Base-by-base conservation (phyloP, 2,888 invertebrate genomes). In the Himalopsyche tibetana region DNA sequence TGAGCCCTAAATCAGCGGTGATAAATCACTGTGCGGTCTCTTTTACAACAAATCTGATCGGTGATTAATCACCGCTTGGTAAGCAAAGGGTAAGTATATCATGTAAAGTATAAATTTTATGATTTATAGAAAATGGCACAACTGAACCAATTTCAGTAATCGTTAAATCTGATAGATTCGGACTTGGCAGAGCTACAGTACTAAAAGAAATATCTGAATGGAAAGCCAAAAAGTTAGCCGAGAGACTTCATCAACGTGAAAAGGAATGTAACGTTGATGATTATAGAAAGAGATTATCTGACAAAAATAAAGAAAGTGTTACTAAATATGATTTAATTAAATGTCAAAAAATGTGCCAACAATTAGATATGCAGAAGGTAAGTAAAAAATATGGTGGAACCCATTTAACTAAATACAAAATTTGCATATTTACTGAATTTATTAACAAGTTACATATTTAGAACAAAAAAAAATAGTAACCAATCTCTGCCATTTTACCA, bases 91-190 rank as follows among this genome's bases (percentile, higher is more conserved):
- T 28, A 1, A 28, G 28, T 28, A 28, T 45, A 51, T 51, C 51
- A 5, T 51, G 15, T 51, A 4, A 15, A 51, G 1, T 36, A 15
- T 80, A n/a, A 17, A 55, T 19, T 42, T 12, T 81, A 28, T 74
- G 79, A 42, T 15, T 83, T 85, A 42, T 83, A 90, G 89, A 90
- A 90, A 88, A 51, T 9, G 95, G 95, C 74, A 92, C 94, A 51
- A 91, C 92, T 8, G 95, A 95, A 89, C 96, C 96, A 0, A 94
- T 96, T 85, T 91, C 92, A 4, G 93, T 96, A 63, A 93, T 92
- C 85, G 89, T 96, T 0, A 96, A 95, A 91, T 91, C 91, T 4
- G 94, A 94, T 89, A 93, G 95, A 56, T 92, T 94, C 82, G 96
- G 96, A 0, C 91, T 96, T 15, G 96, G 96, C 0, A 91, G 92